Base-by-base conservation (phyloP, 2,888 invertebrate genomes). In the Diplolepis rosae region DNA sequence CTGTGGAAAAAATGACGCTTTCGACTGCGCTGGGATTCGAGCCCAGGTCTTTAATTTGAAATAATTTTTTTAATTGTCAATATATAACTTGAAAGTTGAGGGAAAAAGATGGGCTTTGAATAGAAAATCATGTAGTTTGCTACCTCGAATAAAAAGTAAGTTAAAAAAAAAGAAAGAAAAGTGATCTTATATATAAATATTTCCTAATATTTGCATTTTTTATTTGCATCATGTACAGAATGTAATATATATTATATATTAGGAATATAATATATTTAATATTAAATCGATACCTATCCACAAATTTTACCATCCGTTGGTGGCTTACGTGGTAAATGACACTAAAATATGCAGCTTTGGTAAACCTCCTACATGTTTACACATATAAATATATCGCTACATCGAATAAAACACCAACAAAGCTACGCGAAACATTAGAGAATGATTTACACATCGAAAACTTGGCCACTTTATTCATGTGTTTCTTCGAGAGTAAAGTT, bases 391-490 rank as follows among this genome's bases (percentile, higher is more conserved):
- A 22, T 13, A n/a, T 28, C 30, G 2, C 7, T 7, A 5, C 11
- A 61, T 22, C 39, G n/a, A 35, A 39, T 35, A 35, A 61, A 61
- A 61, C 7, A 61, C 4, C 5, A 4, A 61, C 22, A 22, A n/a
- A 24, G 39, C 24, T 24, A 39, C n/a, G 24, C 24, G 35, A 54
- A 71, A 51, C 65, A 70, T 71, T 72, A 68, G 77, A 75, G 77
- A 77, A 82, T 85, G 84, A 87, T 87, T 85, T 84, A 87, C 79
- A 82, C 77, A 75, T 81, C 80, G 83, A 86, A 82, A 87, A 85
- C 83, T 85, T 85, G 78, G 78, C 82, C 81, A 82, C 83, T 85
- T 85, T 86, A 86, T 87, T 85, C 85, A 85, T 86, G n/a, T 22
- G 35, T 4, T 39, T 61, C 9, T 61, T 24, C n/a, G 39, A 35